Conservation (phyloP, 2,113 vertebrate species). For the Amia ocellicauda region DNA sequence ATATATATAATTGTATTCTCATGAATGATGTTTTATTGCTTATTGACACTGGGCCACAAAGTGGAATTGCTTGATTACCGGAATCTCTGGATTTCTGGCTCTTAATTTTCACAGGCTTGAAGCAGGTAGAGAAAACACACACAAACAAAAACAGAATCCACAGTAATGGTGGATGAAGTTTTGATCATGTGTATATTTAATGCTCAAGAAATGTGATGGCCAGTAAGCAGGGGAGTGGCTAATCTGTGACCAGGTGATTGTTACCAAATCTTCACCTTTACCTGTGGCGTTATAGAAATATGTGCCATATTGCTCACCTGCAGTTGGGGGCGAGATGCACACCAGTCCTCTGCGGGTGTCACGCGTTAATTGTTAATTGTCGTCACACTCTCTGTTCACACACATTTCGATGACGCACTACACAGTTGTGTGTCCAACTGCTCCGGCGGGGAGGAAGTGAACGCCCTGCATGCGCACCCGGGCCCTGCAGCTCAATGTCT, state of each 20-base stretch:
- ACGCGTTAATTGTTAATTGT: not conserved
- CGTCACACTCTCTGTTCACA: not conserved
- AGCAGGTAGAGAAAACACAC: too few species aligned
- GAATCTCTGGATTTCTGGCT: too few species aligned
- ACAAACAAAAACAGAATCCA: too few species aligned
- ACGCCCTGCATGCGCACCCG: not conserved
- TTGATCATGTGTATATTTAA: too few species aligned
- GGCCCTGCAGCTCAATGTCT: slow-evolving; percentile 3
- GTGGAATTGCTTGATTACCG: slow-evolving; percentile 20
- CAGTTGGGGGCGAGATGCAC: not conserved
- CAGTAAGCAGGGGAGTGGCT: too few species aligned
- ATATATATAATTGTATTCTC: slow-evolving; percentile 36
- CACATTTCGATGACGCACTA: not conserved
- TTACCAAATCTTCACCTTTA: too few species aligned
- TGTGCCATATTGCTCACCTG: too few species aligned
- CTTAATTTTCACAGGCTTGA: too few species aligned
- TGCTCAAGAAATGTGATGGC: too few species aligned
- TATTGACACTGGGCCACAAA: slow-evolving; percentile 48
- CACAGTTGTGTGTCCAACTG: not conserved
- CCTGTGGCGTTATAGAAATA: too few species aligned
- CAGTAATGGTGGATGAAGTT: too few species aligned
- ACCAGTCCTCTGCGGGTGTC: not conserved
- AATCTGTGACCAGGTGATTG: too few species aligned
- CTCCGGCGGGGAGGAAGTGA: not conserved
- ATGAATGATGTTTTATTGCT: slow-evolving; percentile 55